Conservation (phyloP, 2,888 invertebrate genomes). For the Hymenopus coronatus region DNA sequence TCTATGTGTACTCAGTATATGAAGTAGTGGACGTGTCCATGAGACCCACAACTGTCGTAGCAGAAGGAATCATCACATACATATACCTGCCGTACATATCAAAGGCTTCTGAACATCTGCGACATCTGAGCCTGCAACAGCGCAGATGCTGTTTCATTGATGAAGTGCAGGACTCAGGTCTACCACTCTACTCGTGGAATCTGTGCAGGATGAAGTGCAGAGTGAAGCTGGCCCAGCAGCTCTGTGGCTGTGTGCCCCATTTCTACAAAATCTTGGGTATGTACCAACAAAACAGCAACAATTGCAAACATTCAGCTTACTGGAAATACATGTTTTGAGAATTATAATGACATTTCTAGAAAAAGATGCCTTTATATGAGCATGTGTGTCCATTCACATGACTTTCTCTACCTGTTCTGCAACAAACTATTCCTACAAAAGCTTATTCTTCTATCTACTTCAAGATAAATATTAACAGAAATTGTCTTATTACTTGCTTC, state of each 20-base stretch:
- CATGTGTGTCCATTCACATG: too few species aligned
- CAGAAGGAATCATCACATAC: neutral
- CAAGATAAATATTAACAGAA: too few species aligned
- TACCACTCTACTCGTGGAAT: constrained; percentile 7
- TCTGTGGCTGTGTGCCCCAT: constrained; percentile 7
- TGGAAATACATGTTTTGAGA: too few species aligned
- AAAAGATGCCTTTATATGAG: too few species aligned
- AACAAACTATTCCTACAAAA: too few species aligned
- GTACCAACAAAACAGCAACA: neutral
- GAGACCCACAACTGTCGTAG: neutral
- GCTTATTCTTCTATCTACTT: too few species aligned
- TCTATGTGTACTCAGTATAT: neutral
- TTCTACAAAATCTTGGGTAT: constrained; percentile 20
- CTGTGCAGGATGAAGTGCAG: constrained; percentile 11
- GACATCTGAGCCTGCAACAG: constrained; percentile 3
- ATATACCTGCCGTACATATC: neutral
- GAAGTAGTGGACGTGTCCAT: neutral
- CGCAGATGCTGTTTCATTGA: constrained; percentile 15
- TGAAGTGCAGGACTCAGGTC: neutral
- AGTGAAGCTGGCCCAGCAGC: neutral
- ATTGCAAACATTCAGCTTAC: too few species aligned
- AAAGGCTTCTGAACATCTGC: neutral
- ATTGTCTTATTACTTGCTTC: too few species aligned
- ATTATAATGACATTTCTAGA: too few species aligned
- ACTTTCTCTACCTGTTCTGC: too few species aligned